These are phyloP conservation scores for Brachypteracias leptosomus DNA, from an alignment of 2,113 vertebrate species.

Conservation along the genomic window DNA sequence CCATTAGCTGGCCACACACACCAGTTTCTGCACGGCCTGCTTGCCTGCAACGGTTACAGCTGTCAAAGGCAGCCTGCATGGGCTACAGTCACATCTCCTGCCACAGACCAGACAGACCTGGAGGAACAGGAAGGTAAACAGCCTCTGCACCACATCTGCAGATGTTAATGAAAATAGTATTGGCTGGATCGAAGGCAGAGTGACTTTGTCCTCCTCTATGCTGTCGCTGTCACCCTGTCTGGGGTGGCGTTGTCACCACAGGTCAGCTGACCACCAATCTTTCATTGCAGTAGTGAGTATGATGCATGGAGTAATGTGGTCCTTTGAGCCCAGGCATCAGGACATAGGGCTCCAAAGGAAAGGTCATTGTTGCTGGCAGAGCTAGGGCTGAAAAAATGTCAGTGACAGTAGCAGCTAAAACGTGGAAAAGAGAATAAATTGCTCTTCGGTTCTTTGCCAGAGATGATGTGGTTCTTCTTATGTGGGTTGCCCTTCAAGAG, in stretches of 20 bases:
- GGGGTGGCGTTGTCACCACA: neutral
- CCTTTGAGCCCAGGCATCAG: neutral
- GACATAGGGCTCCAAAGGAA: neutral
- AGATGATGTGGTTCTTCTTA: neutral
- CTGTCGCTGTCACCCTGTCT: neutral
- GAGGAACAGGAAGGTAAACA: neutral
- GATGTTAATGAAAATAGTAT: neutral
- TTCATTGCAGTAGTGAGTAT: neutral
- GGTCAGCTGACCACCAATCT: neutral
- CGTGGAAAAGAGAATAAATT: neutral
- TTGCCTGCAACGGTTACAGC: rapidly evolving
- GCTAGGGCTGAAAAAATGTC: neutral
- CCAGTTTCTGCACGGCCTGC: rapidly evolving
- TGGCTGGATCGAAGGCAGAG: neutral
- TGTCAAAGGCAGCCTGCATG: rapidly evolving
- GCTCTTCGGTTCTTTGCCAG: neutral
- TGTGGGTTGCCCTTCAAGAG: neutral
- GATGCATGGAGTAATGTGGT: rapidly evolving
- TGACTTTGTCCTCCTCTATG: neutral
- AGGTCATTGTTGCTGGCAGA: neutral
- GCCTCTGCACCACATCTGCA: neutral
- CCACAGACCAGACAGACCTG: neutral
- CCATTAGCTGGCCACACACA: neutral
- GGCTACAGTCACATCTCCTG: rapidly evolving
- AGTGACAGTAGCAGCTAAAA: neutral